These are phyloP conservation scores for Hyla sarda DNA, from an alignment of 2,113 vertebrate species.

Conservation along the genomic window DNA sequence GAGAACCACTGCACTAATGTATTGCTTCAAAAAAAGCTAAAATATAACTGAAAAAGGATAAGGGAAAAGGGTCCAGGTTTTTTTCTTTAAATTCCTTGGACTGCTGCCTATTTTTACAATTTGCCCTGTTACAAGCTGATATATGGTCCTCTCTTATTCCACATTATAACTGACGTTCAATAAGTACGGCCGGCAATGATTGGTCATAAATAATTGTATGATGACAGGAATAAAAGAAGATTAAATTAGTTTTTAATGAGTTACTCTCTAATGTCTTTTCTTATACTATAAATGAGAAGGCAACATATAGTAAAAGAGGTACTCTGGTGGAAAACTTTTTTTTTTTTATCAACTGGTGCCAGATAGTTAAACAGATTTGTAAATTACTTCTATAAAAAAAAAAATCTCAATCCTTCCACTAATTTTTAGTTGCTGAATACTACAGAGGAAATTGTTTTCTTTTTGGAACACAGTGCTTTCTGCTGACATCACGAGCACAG, in stretches of 20 bases:
- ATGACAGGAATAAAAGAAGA: background rate
- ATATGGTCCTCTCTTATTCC: background rate
- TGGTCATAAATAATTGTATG: background rate
- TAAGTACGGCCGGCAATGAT: background rate
- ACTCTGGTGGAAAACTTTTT: no score
- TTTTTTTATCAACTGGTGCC: no score
- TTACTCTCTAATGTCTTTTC: background rate
- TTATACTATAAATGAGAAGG: background rate
- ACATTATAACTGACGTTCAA: background rate
- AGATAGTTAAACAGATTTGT: no score
- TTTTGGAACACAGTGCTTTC: no score
- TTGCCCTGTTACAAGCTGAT: no score
- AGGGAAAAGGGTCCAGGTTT: background rate
- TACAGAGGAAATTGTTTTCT: no score
- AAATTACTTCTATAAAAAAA: no score
- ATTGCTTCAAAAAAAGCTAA: no score
- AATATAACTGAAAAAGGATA: background rate
- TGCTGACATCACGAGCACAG: no score
- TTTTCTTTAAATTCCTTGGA: background rate
- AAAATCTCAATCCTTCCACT: no score
- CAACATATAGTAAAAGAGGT: background rate
- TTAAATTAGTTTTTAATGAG: background rate
- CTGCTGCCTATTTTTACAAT: background rate
- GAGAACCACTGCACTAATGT: no score
- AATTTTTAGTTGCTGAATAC: no score